Conservation (phyloP, 1,140 invertebrate genomes). For the Whitmania pigra region DNA sequence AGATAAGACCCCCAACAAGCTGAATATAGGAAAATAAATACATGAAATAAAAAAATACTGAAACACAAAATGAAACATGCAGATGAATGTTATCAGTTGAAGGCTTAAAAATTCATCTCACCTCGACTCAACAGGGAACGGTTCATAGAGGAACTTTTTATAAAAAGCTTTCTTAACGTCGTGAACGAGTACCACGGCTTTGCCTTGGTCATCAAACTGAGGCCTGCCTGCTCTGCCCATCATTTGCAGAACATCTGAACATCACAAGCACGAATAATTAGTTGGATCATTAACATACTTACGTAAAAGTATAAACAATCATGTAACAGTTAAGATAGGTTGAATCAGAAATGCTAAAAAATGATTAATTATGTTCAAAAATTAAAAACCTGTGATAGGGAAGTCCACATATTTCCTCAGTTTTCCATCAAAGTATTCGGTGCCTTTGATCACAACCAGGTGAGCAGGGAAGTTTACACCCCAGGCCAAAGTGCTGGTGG, state of each 20-base stretch:
- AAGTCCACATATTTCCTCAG: constrained; percentile 92
- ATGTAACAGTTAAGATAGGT: neutral
- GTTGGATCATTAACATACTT: neutral
- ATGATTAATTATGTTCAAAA: neutral
- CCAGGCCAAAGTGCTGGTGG: constrained; percentile 94
- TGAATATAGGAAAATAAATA: constrained; percentile 35
- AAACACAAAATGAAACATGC: no score
- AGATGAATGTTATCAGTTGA: no score
- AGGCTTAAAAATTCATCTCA: constrained; percentile 27
- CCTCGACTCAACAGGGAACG: constrained; percentile 92
- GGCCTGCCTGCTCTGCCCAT: constrained; percentile 94
- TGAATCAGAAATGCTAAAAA: neutral
- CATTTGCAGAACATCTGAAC: constrained; percentile 80
- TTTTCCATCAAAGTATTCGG: constrained; percentile 97
- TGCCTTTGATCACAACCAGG: constrained; percentile 56
- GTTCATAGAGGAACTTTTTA: constrained; percentile 96
- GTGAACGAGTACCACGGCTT: constrained; percentile 91
- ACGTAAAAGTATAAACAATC: neutral
- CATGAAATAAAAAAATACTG: no score
- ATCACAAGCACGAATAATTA: neutral
- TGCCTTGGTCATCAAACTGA: constrained; percentile 84
- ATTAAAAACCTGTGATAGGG: constrained; percentile 74
- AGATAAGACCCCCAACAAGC: constrained; percentile 70
- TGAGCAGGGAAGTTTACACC: constrained; percentile 96
- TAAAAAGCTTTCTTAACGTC: constrained; percentile 98